Base-by-base conservation (phyloP, 2,888 invertebrate genomes). In the Parnassius apollo region DNA sequence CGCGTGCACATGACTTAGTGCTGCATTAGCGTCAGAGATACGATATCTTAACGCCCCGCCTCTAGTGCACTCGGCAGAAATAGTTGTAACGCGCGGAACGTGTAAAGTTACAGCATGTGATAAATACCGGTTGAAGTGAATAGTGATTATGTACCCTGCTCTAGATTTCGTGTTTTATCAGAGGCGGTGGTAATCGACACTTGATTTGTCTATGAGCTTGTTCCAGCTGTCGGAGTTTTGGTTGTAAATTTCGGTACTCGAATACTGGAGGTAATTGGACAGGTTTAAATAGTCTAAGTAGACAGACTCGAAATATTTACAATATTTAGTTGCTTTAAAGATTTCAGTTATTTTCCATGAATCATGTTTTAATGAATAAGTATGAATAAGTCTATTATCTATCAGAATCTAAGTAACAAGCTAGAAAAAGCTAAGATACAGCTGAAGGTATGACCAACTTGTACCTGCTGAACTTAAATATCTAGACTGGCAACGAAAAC, bases 11-110 rank as follows among this genome's bases (percentile, higher is more conserved):
- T 89, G 90, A 91, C 74, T 88, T 89, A 90, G 80, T 75, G 74
- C 77, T 89, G 85, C 89, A 89, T 90, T 90, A 91, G 90, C 81
- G 78, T 74, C 77, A 64, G 60, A 75, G 90, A 90, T 91, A 91
- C 77, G 78, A 77, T 88, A 91, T 91, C 90, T 87, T 81, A 88
- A 86, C 85, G 85, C 81, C 77, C 76, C 68, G 70, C 69, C 68
- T 73, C 68, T 67, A 71, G 65, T 73, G 74, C 73, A 75, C 78
- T 74, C 75, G 75, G 74, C 74, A 79, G 84, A 79, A 85, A 85
- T 84, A 81, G 80, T 82, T 79, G 80, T 81, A 82, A 80, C 80
- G 73, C 75, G 78, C 75, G 69, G 74, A 76, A 75, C 75, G 72
- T 55, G 55, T 73, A 79, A 81, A 82, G 76, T 78, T 74, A 72